Conservation (phyloP, 2,113 vertebrate genomes). For the Mesitornis unicolor region DNA sequence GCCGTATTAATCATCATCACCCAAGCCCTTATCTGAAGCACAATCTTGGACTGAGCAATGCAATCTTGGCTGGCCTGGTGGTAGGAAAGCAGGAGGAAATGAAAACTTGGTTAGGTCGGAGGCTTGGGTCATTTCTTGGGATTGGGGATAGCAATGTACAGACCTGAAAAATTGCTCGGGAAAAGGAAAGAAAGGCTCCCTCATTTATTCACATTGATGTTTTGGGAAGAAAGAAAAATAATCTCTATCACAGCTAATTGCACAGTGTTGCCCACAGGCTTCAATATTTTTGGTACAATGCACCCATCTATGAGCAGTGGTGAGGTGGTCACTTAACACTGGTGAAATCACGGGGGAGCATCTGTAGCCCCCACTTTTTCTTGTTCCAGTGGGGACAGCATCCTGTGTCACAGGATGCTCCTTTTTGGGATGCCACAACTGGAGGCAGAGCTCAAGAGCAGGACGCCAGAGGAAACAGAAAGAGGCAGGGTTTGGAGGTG, state of each 20-base stretch:
- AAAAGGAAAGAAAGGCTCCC: not conserved
- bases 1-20: not conserved
- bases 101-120: not conserved
- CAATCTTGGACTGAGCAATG: not conserved
- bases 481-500: not conserved
- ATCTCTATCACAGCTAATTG: not conserved
- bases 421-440: not conserved
- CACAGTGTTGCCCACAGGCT: not conserved
- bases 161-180: not conserved
- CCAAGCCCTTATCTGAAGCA: not conserved
- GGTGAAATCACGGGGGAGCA: not conserved
- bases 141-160: no score
- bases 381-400: not conserved
- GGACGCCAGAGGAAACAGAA: not conserved
- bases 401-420: not conserved
- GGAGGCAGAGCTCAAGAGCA: not conserved
- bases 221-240: not conserved
- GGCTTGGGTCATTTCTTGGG: not conserved
- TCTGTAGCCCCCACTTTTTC: not conserved
- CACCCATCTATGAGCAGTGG: no score
- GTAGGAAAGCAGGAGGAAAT: not conserved
- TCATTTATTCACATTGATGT: not conserved
- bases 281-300: not conserved
- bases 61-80: not conserved
- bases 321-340: rapidly evolving